Evolutionary conservation across 2,888 invertebrate genomes (phyloP).

Genomic region (Blastobasis adustella): DNA sequence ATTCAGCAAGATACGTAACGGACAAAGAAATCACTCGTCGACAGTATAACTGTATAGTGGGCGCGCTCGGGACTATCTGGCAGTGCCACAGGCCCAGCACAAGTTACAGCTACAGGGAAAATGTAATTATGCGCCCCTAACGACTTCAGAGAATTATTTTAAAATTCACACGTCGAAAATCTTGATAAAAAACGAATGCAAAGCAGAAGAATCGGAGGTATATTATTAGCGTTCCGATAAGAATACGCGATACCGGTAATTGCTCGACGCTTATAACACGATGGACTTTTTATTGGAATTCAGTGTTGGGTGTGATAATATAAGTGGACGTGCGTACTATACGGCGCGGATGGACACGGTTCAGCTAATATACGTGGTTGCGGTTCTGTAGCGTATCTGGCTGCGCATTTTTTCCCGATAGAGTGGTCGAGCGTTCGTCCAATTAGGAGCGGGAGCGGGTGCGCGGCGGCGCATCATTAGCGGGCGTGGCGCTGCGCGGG

Average conservation of each 20-base stretch:
- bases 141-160: slow-evolving; percentile 37
- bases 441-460: slow-evolving; percentile 63
- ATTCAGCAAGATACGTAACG: slow-evolving; percentile 39
- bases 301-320: slow-evolving; percentile 34
- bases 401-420: slow-evolving; percentile 53
- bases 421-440: slow-evolving; percentile 51
- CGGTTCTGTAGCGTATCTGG: slow-evolving; percentile 38
- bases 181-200: slow-evolving; percentile 37
- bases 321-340: slow-evolving; percentile 33
- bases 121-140: slow-evolving; percentile 17
- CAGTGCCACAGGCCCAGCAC: not conserved
- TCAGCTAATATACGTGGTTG: slow-evolving; percentile 14
- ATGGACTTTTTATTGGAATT: slow-evolving; percentile 35
- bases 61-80: no score
- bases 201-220: slow-evolving; percentile 32
- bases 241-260: slow-evolving; percentile 26
- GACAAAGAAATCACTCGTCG: slow-evolving; percentile 31
- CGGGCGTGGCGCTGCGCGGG: slow-evolving; percentile 29
- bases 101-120: not conserved
- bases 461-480: slow-evolving; percentile 60
- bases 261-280: slow-evolving; percentile 28
- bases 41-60: slow-evolving; percentile 13
- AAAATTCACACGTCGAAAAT: slow-evolving; percentile 53
- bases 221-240: slow-evolving; percentile 40
- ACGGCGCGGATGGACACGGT: no score